Conservation (phyloP, 2,797 vertebrate species). For the Neomorphus geoffroyi region DNA sequence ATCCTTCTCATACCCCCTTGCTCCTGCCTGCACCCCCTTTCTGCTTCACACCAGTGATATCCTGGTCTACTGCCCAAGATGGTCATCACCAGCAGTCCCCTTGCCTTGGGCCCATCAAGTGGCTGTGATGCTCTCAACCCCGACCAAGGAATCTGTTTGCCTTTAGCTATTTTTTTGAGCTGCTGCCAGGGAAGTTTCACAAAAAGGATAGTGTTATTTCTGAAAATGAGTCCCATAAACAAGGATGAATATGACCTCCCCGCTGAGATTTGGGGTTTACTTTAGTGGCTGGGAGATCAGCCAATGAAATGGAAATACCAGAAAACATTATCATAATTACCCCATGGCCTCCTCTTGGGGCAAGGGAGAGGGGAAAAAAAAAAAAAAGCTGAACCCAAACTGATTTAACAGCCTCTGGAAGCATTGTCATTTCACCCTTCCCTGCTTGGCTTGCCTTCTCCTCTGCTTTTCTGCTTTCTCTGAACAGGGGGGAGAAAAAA, state of each 20-base stretch:
- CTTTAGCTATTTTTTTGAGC: background rate
- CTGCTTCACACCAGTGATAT: rapidly evolving
- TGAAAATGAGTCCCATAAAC: constrained; percentile 57
- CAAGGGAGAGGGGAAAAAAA: background rate
- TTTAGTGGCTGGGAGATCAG: constrained; percentile 39
- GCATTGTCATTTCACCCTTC: background rate
- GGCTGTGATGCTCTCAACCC: background rate
- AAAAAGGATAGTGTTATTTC: constrained; percentile 35
- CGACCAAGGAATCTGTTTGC: background rate
- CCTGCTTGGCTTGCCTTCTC: background rate
- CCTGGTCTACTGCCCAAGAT: background rate
- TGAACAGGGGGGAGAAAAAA: background rate
- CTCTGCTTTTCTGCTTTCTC: background rate
- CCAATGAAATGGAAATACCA: constrained; percentile 53
- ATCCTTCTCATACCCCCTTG: rapidly evolving
- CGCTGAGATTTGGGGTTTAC: constrained; percentile 26
- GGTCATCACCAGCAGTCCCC: background rate
- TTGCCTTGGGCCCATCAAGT: background rate
- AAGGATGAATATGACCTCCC: constrained; percentile 9
- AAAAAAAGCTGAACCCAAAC: background rate
- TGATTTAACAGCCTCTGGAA: background rate
- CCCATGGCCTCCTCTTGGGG: background rate
- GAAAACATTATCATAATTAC: constrained; percentile 47
- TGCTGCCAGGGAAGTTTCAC: constrained; percentile 2
- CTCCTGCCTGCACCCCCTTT: background rate